Percentiles rank a stretch among this genome's conserved stretches.
Evolutionary conservation across 1,140 invertebrate species (phyloP).

Genomic region (Doryteuthis pealeii): DNA sequence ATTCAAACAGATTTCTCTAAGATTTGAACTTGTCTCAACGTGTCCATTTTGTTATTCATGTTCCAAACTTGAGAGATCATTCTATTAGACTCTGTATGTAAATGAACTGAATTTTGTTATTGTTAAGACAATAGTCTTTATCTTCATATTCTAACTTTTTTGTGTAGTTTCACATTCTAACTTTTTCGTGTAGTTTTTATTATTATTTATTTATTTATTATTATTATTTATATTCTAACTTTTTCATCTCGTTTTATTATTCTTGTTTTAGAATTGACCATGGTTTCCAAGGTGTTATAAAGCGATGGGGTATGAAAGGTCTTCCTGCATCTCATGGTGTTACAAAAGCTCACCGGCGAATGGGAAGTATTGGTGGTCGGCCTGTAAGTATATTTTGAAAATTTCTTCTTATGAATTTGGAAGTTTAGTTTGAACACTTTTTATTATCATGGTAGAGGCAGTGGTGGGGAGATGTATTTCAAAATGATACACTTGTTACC

Average conservation of each 20-base stretch:
- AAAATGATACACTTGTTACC: neutral
- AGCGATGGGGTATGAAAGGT: slow-evolving; percentile 93
- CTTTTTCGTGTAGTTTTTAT: no score
- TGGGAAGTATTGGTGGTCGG: slow-evolving; percentile 80
- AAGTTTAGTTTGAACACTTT: neutral
- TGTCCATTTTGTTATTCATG: no score
- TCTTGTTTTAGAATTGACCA: slow-evolving; percentile 68
- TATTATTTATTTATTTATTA: no score
- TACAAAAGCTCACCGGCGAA: slow-evolving; percentile 92
- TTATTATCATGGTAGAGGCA: neutral
- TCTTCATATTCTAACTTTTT: no score
- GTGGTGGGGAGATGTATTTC: neutral
- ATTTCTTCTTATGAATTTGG: neutral
- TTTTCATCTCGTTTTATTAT: slow-evolving; percentile 4
- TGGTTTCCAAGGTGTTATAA: slow-evolving; percentile 99
- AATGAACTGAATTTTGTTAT: no score
- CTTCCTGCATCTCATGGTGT: slow-evolving; percentile 86
- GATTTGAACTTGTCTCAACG: no score
- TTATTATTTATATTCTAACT: no score
- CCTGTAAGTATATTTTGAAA: slow-evolving; percentile 38
- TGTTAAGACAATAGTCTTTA: no score
- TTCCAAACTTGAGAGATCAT: no score
- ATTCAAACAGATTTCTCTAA: no score
- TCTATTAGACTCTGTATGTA: no score
- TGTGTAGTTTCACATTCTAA: no score